A percentile compares a stretch with the other conserved stretches of the same genome.
Conservation (phyloP, 2,797 vertebrate genomes). For the Poecilia gillii region DNA sequence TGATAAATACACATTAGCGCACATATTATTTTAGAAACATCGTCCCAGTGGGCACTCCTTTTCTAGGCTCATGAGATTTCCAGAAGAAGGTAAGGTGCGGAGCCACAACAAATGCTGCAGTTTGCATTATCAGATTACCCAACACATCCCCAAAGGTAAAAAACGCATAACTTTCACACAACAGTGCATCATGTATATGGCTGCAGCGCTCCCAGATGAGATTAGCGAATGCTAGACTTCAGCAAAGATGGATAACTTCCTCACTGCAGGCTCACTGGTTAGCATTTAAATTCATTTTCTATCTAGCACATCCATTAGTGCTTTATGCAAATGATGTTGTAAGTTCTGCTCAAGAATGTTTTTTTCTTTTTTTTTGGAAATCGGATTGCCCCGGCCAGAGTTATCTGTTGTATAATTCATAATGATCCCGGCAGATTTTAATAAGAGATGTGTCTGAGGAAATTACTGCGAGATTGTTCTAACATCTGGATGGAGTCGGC, state of each 20-base stretch:
- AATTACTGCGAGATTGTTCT: conserved; percentile 47
- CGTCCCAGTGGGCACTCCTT: conserved; percentile 46
- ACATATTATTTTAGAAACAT: conserved; percentile 40
- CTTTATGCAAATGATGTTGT: conserved; percentile 44
- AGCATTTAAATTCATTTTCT: conserved; percentile 40
- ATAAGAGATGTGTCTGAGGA: conserved; percentile 54
- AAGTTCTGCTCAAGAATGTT: conserved; percentile 41
- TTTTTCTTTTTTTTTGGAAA: conserved; percentile 27
- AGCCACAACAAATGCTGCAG: conserved; percentile 13
- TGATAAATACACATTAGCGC: conserved; percentile 12
- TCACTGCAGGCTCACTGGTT: conserved; percentile 26
- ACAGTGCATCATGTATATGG: conserved; percentile 21
- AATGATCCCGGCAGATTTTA: conserved; percentile 51
- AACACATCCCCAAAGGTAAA: conserved; percentile 27
- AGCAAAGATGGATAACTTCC: conserved; percentile 34
- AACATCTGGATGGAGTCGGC: conserved; percentile 38
- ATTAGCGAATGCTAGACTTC: conserved; percentile 34
- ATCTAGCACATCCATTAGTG: conserved; percentile 31
- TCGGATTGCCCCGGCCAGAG: conserved; percentile 38
- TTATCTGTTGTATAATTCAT: conserved; percentile 59
- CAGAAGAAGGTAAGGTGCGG: conserved; percentile 13
- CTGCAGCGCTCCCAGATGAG: conserved; percentile 23
- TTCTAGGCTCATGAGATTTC: conserved; percentile 20
- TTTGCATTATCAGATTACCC: conserved; percentile 26
- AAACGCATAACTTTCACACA: conserved; percentile 29